phyloP scores from a whole-genome alignment of 2,113 vertebrate genomes.

The Cariama cristata region DNA sequence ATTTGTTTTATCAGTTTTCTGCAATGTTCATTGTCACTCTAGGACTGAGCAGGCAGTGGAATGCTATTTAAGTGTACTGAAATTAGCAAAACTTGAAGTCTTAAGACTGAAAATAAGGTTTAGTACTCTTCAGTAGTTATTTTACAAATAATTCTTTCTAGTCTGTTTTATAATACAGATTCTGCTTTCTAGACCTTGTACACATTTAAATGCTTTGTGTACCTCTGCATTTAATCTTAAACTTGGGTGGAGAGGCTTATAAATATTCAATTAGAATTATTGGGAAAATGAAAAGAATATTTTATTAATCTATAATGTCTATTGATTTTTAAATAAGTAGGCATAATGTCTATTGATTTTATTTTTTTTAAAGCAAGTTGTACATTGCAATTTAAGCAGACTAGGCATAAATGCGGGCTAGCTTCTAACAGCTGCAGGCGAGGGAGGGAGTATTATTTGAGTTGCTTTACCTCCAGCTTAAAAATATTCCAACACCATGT shows the following conservation, averaged over 20 bases:
- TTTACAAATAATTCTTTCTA: not conserved
- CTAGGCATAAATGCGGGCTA: not conserved
- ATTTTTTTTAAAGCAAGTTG: not conserved
- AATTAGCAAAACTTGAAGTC: not conserved
- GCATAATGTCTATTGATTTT: constrained; percentile 9
- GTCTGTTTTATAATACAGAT: not conserved
- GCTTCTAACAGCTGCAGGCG: not conserved
- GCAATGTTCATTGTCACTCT: not conserved
- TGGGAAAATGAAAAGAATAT: constrained; percentile 42
- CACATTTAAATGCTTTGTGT: not conserved
- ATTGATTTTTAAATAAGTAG: constrained; percentile 47
- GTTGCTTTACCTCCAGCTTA: not conserved
- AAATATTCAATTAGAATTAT: constrained; percentile 23
- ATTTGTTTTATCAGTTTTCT: not conserved
- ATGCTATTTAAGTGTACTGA: not conserved
- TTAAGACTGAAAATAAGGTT: not conserved
- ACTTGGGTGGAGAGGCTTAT: not conserved
- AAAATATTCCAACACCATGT: not conserved
- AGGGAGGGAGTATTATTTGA: not conserved
- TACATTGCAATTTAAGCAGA: not conserved
- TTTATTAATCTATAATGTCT: not conserved
- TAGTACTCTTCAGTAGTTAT: not conserved
- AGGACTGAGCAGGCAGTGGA: not conserved
- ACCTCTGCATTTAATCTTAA: not conserved
- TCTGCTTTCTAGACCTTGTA: not conserved